A percentile compares a stretch with the other conserved stretches of the same genome.
Conservation (phyloP, 2,888 invertebrate genomes). For the Morpho deidamia region DNA sequence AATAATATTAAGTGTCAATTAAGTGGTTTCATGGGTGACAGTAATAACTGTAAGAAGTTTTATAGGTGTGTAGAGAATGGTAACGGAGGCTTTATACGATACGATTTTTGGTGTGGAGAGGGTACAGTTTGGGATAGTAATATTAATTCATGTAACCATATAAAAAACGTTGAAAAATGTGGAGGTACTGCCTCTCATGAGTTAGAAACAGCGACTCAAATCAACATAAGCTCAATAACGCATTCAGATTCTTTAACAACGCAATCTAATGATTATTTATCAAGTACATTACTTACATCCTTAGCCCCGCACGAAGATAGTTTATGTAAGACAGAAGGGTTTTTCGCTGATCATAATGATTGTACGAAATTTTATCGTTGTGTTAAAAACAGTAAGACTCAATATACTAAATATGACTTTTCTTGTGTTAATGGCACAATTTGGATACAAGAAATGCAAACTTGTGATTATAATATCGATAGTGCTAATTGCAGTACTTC, state of each 20-base stretch:
- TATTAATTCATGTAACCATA: slow-evolving; percentile 69
- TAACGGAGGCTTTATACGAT: slow-evolving; percentile 64
- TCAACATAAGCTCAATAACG: slow-evolving; percentile 6
- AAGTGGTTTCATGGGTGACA: slow-evolving; percentile 85
- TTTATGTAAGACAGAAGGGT: slow-evolving; percentile 80
- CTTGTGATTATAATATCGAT: slow-evolving; percentile 79
- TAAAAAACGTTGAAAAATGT: slow-evolving; percentile 35
- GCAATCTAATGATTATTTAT: not conserved
- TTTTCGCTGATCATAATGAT: slow-evolving; percentile 81
- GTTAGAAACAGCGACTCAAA: slow-evolving; percentile 23
- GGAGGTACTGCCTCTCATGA: slow-evolving; percentile 24
- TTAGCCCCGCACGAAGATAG: slow-evolving; percentile 1
- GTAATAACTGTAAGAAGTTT: slow-evolving; percentile 84
- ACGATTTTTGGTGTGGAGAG: slow-evolving; percentile 80
- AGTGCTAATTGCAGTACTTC: not conserved
- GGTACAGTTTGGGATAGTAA: slow-evolving; percentile 84
- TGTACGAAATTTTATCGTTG: slow-evolving; percentile 89
- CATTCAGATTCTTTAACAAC: slow-evolving; percentile 22
- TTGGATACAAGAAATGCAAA: slow-evolving; percentile 83
- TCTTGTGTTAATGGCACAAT: slow-evolving; percentile 82
- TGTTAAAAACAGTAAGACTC: slow-evolving; percentile 79
- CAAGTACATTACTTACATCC: slow-evolving; percentile 15
- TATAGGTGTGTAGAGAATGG: slow-evolving; percentile 82
- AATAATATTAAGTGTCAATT: slow-evolving; percentile 48
- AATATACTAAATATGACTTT: slow-evolving; percentile 83